Evolutionary conservation across 2,113 vertebrate species (phyloP).

Genomic region (Myrmophylax atrothorax): DNA sequence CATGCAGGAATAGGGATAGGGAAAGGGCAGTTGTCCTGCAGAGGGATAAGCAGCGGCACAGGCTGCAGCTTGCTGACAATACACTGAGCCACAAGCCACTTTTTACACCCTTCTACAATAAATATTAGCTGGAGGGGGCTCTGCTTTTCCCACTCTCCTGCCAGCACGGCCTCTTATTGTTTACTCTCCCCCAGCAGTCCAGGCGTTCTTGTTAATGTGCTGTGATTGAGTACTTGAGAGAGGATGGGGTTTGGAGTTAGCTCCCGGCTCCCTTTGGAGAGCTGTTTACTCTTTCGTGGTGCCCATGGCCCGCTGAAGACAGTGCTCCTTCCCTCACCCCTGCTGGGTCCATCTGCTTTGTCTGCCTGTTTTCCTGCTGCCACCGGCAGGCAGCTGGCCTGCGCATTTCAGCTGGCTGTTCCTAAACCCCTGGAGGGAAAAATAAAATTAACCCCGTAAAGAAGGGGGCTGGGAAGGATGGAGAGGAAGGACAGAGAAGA

Average conservation of each 20-base stretch:
- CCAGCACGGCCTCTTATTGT: slow-evolving; percentile 50
- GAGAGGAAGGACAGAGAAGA: background rate
- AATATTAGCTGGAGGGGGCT: slow-evolving; percentile 48
- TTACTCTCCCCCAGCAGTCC: slow-evolving; percentile 54
- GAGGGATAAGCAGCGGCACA: background rate
- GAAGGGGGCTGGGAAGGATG: slow-evolving; percentile 29
- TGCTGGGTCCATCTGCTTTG: slow-evolving; percentile 74
- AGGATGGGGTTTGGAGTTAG: slow-evolving; percentile 32
- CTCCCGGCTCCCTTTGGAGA: slow-evolving; percentile 61
- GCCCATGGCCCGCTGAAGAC: slow-evolving; percentile 62
- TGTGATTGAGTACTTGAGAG: slow-evolving; percentile 56
- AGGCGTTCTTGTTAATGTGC: slow-evolving; percentile 60
- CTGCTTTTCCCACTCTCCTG: slow-evolving; percentile 42
- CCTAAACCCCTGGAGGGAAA: slow-evolving; percentile 61
- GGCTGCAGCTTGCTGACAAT: background rate
- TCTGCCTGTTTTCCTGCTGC: slow-evolving; percentile 69
- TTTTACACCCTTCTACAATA: slow-evolving; percentile 53
- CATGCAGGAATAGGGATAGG: fast-evolving
- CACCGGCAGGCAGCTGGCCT: slow-evolving; percentile 71
- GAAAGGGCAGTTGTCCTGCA: background rate
- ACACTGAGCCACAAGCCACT: background rate
- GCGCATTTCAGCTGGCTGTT: slow-evolving; percentile 46
- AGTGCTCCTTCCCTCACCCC: slow-evolving; percentile 65
- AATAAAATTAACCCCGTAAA: slow-evolving; percentile 56
- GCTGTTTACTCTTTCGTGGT: slow-evolving; percentile 68